Evolutionary conservation across 30 jellyfish, hydroid and myxozoan genomes (phyloP).

Genomic region (Haliclystus octoradiatus): DNA sequence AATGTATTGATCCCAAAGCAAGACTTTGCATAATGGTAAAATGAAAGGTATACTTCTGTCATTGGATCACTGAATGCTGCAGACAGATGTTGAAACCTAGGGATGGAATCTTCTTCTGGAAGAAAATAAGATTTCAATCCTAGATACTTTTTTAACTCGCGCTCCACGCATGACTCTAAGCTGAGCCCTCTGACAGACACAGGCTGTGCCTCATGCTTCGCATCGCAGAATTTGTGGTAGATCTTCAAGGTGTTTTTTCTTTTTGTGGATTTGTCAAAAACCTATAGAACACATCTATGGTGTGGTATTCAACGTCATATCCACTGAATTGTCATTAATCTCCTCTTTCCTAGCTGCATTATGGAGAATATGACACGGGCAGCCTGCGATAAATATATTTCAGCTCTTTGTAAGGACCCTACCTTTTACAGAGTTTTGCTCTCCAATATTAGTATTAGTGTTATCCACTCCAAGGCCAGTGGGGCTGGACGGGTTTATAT

Average conservation of each 20-base stretch:
- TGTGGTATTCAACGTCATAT: slow-evolving; percentile 33
- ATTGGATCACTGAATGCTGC: slow-evolving; percentile 29
- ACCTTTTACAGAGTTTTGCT: slow-evolving; percentile 2
- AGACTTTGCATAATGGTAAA: slow-evolving; percentile 42
- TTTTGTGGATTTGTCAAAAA: slow-evolving; percentile 41
- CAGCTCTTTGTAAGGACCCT: slow-evolving; percentile 12
- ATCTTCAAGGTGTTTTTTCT: slow-evolving; percentile 13
- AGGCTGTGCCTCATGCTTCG: slow-evolving; percentile 24
- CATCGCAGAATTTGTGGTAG: slow-evolving; percentile 50
- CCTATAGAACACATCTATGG: slow-evolving; percentile 44
- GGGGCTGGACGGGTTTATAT: neutral
- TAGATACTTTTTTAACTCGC: slow-evolving; percentile 35
- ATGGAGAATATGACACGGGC: slow-evolving; percentile 44
- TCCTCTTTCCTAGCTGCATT: slow-evolving; percentile 29
- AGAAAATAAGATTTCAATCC: slow-evolving; percentile 43
- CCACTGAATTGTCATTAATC: slow-evolving; percentile 9
- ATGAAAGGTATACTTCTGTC: slow-evolving; percentile 32
- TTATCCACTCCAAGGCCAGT: slow-evolving; percentile 23
- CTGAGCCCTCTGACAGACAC: slow-evolving; percentile 43
- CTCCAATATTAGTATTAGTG: slow-evolving; percentile 22
- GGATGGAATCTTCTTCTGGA: slow-evolving; percentile 24
- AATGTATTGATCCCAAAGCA: slow-evolving; percentile 34
- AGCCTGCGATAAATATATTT: slow-evolving; percentile 12
- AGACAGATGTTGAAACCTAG: slow-evolving; percentile 30
- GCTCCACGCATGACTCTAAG: slow-evolving; percentile 29